These are phyloP conservation scores for Clarias platycephalus DNA, from an alignment of 2,797 vertebrate species.

Conservation along the genomic window DNA sequence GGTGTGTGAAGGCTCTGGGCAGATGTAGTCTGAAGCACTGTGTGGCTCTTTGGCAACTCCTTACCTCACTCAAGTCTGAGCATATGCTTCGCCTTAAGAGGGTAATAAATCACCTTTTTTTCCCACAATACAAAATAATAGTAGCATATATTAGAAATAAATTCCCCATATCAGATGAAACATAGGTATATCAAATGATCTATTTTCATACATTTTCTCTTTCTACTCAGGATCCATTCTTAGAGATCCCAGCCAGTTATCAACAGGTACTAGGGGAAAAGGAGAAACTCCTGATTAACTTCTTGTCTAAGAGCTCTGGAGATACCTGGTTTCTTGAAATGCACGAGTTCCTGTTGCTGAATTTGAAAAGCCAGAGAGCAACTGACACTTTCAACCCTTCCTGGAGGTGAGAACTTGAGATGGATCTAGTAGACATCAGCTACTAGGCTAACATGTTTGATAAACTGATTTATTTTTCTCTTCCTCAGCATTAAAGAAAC, in stretches of 20 bases:
- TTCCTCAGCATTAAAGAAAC: slow-evolving; percentile 78
- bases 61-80: slow-evolving; percentile 86
- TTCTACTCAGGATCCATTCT: slow-evolving; percentile 84
- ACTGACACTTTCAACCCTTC: slow-evolving; percentile 68
- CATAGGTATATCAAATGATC: background rate
- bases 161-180: background rate
- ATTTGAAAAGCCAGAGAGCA: slow-evolving; percentile 61
- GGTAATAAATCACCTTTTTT: slow-evolving; percentile 65
- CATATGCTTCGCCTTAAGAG: slow-evolving; percentile 82
- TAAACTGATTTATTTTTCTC: slow-evolving; percentile 17
- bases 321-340: slow-evolving; percentile 83
- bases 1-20: slow-evolving; percentile 69
- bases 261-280: slow-evolving; percentile 69
- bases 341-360: slow-evolving; percentile 80
- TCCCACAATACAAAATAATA: background rate
- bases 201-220: background rate
- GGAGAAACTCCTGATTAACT: slow-evolving; percentile 55
- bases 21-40: slow-evolving; percentile 81
- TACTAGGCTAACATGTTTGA: background rate
- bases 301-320: slow-evolving; percentile 75
- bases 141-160: background rate
- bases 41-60: slow-evolving; percentile 87
- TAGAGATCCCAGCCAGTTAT: slow-evolving; percentile 71
- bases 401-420: slow-evolving; percentile 79
- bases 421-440: background rate